Evolutionary conservation across 2,797 vertebrate species (phyloP), one percentile per base, ranked within the genome.

Genomic region (Hoplostethus atlanticus): DNA sequence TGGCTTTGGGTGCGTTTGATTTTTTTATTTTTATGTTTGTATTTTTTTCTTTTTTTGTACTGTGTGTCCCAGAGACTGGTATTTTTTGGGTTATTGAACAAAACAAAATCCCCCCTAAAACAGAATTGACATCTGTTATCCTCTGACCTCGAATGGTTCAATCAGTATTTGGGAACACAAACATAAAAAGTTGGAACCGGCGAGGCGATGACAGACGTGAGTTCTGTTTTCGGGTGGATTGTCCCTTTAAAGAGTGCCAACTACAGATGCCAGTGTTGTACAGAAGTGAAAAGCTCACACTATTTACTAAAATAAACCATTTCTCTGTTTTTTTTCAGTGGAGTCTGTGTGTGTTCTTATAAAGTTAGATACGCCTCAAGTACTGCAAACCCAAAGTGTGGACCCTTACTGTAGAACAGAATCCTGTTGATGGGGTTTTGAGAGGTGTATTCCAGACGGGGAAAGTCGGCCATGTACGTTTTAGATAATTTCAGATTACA

Each of bases 201-300:
- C 91, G 62, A 46, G 17, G 10, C 16, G 21, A 55, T 42, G 73
- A 30, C 48, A 31, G 53, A 9, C 55, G 80, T 61, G 63, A 76
- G 3, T 62, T 53, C 34, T 89, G 91, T 94, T 91, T 94, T 89
- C 66, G 85, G 48, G 92, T 53, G 87, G 92, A 66, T 60, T 58
- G 76, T 79, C 76, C 76, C 80, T 85, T 84, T 87, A 86, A 81
- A 64, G 73, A 86, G 95, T 95, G 94, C 95, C 94, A 94, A 95
- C 90, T 51, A 81, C 91, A 92, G 93, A 94, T 91, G 93, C 95
- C 90, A 94, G 87, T 96, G 94, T 96, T 94, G 93, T 92, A 93
- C 95, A 95, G 95, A 92, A 81, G 95, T 95, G 93, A 93, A 94
- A 90, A 94, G 91, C 95, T 95, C 94, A 91, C 91, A 70, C 50